phyloP scores from a whole-genome alignment of 1,140 invertebrate genomes.

The Pantala flavescens region DNA sequence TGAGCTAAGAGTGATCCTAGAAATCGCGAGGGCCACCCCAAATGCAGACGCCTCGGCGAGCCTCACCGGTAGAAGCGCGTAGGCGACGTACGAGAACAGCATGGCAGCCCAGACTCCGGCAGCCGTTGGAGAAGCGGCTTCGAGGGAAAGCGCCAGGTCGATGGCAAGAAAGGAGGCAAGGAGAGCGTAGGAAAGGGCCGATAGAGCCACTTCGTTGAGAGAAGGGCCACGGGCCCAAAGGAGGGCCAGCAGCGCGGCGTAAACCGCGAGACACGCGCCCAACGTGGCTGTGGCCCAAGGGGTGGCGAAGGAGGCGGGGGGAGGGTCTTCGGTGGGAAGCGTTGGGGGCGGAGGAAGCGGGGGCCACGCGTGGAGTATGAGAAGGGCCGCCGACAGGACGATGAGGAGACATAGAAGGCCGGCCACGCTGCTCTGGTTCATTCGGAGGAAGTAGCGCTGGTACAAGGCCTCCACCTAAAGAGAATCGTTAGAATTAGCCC shows the following conservation, averaged over 20 bases:
- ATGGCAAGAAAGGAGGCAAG: constrained; percentile 54
- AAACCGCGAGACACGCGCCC: constrained; percentile 31
- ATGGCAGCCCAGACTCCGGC: constrained; percentile 52
- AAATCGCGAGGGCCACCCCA: constrained; percentile 52
- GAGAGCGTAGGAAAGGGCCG: constrained; percentile 59
- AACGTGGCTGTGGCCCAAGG: constrained; percentile 23
- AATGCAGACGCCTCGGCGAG: constrained; percentile 66
- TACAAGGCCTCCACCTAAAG: constrained; percentile 75
- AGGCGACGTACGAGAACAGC: constrained; percentile 79
- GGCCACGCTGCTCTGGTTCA: constrained; percentile 84
- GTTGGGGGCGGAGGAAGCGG: constrained; percentile 13
- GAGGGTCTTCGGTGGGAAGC: constrained; percentile 29
- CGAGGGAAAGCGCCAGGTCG: constrained; percentile 45
- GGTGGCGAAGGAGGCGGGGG: constrained; percentile 25
- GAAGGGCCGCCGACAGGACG: constrained; percentile 51
- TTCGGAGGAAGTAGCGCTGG: constrained; percentile 82
- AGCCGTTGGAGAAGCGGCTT: constrained; percentile 27
- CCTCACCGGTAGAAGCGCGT: constrained; percentile 73
- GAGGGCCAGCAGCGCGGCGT: constrained; percentile 52
- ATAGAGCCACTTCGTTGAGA: constrained; percentile 78
- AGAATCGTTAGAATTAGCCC: neutral
- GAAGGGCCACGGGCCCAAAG: constrained; percentile 55
- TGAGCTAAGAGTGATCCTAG: constrained; percentile 48
- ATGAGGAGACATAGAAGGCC: constrained; percentile 67
- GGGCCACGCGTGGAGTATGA: constrained; percentile 26